phyloP scores from a whole-genome alignment of 2,797 vertebrate species.

The Esox masquinongy region DNA sequence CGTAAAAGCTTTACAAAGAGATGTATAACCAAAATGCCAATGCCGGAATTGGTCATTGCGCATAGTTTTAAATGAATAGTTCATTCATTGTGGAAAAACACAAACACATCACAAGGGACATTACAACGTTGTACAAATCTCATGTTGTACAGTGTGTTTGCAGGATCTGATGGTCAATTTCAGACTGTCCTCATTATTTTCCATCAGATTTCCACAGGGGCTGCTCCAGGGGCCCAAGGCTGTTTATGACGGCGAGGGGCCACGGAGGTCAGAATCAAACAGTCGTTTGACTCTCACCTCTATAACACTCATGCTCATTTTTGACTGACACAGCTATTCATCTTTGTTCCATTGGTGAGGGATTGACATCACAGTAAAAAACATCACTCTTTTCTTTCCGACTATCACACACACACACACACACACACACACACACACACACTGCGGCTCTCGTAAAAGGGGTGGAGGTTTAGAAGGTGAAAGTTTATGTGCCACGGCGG shows the following conservation, averaged over 20 bases:
- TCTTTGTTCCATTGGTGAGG: conserved; percentile 49
- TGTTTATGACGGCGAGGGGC: not conserved
- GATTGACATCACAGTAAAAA: conserved; percentile 60
- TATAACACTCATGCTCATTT: not conserved
- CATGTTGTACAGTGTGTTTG: not conserved
- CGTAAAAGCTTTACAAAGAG: not conserved
- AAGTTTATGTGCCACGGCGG: conserved; percentile 72
- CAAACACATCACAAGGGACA: not conserved
- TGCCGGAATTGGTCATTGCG: not conserved
- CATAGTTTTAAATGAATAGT: not conserved
- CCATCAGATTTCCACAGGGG: not conserved
- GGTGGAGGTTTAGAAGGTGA: conserved; percentile 70
- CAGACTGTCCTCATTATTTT: not conserved
- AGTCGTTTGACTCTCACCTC: conserved; percentile 1
- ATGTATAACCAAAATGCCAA: not conserved
- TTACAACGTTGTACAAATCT: not conserved
- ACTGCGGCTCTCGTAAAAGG: conserved; percentile 59
- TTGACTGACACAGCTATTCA: conserved; percentile 66
- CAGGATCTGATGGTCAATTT: not conserved
- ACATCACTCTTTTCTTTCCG: conserved; percentile 5
- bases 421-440: not conserved
- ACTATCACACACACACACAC: not conserved
- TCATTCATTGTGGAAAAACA: not conserved
- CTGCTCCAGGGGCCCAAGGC: not conserved
- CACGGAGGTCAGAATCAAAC: not conserved